These are phyloP conservation scores for Ischnura elegans DNA, from an alignment of 2,888 invertebrate genomes.

Conservation along the genomic window DNA sequence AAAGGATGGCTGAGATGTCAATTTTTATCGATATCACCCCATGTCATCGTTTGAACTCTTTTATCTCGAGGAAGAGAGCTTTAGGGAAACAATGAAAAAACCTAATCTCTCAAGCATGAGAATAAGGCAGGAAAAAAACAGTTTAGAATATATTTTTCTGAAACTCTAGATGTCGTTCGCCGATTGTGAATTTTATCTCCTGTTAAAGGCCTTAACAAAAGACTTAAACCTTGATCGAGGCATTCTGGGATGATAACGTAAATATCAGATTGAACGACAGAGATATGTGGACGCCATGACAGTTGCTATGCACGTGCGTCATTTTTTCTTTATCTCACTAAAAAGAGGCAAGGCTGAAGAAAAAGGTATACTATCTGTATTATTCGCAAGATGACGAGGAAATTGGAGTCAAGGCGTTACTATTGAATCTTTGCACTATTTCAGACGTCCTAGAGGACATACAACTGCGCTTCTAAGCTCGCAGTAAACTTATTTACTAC, in stretches of 20 bases:
- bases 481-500: too few relatives aligned
- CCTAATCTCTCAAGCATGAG: not conserved
- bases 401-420: not conserved
- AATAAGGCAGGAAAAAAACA: not conserved
- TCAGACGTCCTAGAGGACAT: not conserved
- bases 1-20: conserved; percentile 14
- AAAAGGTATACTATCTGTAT: not conserved
- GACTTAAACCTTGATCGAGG: conserved; percentile 24
- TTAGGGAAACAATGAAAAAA: conserved; percentile 2
- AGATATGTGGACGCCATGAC: not conserved
- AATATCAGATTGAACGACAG: conserved; percentile 2
- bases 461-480: not conserved
- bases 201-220: not conserved
- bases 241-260: not conserved
- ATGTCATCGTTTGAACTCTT: conserved; percentile 19
- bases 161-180: not conserved
- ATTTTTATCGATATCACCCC: not conserved
- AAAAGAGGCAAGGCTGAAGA: not conserved
- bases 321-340: not conserved
- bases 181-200: conserved; percentile 19
- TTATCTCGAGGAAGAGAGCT: not conserved
- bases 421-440: not conserved
- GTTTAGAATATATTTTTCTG: not conserved
- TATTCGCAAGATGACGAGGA: not conserved
- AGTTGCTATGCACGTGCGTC: not conserved